Base-by-base conservation (phyloP, 2,888 invertebrate species). In the Baccha elongata region DNA sequence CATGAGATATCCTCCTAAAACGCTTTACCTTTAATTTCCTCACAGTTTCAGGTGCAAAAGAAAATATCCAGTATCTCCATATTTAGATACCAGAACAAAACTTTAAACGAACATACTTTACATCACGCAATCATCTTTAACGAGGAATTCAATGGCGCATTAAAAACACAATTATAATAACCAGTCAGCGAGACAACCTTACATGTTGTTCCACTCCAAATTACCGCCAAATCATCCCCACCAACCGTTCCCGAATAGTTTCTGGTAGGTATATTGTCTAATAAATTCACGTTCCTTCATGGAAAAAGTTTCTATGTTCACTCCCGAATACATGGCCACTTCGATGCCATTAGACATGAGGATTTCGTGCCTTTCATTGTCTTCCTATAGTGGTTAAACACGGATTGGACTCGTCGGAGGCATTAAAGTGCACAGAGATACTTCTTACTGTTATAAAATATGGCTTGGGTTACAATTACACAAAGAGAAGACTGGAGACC, bases 101-200 rank as follows among this genome's bases (percentile, higher is more conserved):
- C 26, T 32, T 48, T 11, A 8, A 42, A 11, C 3, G 10, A 58
- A 21, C 21, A 19, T 23, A 15, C 53, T 40, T 50, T 11, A 32
- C 67, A 71, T n/a, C 64, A 72, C 65, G 78, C 78, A 79, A 72
- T 67, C 67, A 53, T 67, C 53, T 52, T 48, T 48, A 65, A 71
- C 40, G 65, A 50, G 29, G 6, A 37, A 2, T 26, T 35, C 35
- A 64, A 69, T 46, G 62, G 76, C 53, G 35, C 53, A 53, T 53
- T 62, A 64, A 32, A 52, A 60, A 23, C 65, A 42, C 78, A 23
- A 64, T 64, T 55, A 76, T 29, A 35, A 50, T 21, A 55, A 46
- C 76, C 42, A 71, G 55, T 48, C 19, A 76, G 48, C 55, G 32
- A 65, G 52, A 60, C 58, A 52, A 65, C 29, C 40, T 19, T 37